Percentiles rank a stretch among this genome's conserved stretches.
Conservation (phyloP, 2,888 invertebrate genomes). For the Nymphalis polychloros region DNA sequence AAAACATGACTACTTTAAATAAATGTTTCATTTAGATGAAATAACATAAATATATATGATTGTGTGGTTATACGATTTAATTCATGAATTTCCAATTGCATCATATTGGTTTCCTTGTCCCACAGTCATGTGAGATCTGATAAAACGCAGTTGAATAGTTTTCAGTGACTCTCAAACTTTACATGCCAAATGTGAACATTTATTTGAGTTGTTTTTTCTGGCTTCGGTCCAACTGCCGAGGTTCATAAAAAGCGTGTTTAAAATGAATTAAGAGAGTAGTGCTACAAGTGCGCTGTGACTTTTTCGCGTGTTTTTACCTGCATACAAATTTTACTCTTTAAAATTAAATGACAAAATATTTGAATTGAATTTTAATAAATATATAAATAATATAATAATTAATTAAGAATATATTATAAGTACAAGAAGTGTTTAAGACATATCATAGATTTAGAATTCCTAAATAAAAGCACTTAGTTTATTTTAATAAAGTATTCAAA, state of each 20-base stretch:
- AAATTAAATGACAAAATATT: background rate
- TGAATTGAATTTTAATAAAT: too few relatives aligned
- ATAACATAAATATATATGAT: too few relatives aligned
- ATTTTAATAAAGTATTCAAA: too few relatives aligned
- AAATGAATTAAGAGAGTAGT: conserved; percentile 4
- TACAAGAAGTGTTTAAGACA: too few relatives aligned
- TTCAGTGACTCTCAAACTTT: conserved; percentile 9
- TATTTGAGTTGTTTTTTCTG: conserved; percentile 15
- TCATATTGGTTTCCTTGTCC: background rate
- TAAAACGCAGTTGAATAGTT: conserved; percentile 17
- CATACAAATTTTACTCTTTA: background rate
- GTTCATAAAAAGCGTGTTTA: conserved; percentile 12
- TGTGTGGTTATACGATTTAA: too few relatives aligned
- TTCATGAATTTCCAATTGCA: background rate
- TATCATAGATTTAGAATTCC: too few relatives aligned
- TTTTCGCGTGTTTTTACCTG: background rate
- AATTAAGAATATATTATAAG: too few relatives aligned
- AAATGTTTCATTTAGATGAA: too few relatives aligned
- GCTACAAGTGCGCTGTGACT: background rate
- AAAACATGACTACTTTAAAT: too few relatives aligned
- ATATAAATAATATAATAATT: too few relatives aligned
- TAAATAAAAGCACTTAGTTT: too few relatives aligned
- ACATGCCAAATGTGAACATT: conserved; percentile 24
- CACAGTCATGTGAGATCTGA: conserved; percentile 14
- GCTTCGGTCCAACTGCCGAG: conserved; percentile 15